Evolutionary conservation across 1,140 invertebrate species (phyloP).

Genomic region (Penaeus vannamei): DNA sequence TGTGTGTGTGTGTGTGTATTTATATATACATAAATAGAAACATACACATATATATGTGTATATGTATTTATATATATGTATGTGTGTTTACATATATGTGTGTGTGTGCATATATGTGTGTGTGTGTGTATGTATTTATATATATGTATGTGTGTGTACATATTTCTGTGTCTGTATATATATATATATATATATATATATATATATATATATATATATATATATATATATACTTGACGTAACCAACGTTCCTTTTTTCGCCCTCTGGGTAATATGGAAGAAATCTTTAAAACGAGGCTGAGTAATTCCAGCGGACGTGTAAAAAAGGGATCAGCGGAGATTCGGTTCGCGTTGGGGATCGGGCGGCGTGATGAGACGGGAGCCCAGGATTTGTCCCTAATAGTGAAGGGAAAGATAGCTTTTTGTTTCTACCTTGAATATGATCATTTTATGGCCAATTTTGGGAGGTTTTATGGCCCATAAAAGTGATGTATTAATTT

Average conservation of each 20-base stretch:
- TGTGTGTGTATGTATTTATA: too few species aligned
- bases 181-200: too few species aligned
- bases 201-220: neutral
- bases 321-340: slow-evolving; percentile 21
- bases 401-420: slow-evolving; percentile 23
- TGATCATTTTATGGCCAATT: slow-evolving; percentile 44
- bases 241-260: neutral
- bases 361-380: slow-evolving; percentile 30
- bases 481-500: slow-evolving; percentile 50
- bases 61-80: too few species aligned
- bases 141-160: too few species aligned
- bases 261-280: slow-evolving; percentile 45
- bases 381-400: slow-evolving; percentile 41
- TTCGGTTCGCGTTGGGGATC: slow-evolving; percentile 42
- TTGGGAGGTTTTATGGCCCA: slow-evolving; percentile 41
- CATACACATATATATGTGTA: too few species aligned
- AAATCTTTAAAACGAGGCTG: slow-evolving; percentile 56
- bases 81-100: too few species aligned
- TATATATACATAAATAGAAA: too few species aligned
- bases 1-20: too few species aligned
- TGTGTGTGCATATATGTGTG: too few species aligned
- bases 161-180: too few species aligned
- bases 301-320: slow-evolving; percentile 45
- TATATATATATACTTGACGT: neutral
- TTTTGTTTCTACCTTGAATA: slow-evolving; percentile 41